Evolutionary conservation across 1,140 invertebrate species (phyloP), one percentile per base, ranked within the genome.

Genomic region (Leptopilina clavipes): DNA sequence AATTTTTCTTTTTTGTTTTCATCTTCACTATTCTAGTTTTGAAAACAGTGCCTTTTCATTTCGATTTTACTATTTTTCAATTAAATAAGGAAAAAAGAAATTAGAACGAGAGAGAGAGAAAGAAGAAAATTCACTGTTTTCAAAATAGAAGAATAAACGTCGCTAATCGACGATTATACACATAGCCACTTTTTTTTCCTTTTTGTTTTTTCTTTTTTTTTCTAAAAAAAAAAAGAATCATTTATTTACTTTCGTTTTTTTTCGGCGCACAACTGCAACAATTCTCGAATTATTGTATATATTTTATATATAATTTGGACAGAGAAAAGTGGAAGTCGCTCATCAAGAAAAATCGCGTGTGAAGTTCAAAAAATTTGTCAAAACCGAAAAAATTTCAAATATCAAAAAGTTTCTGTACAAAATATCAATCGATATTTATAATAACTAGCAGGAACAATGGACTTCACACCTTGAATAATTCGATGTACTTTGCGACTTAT

Each of bases 131-230:
- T 14, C 12, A 31, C 10, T 65, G 59, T 65, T 22, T 65, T 31
- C 12, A 65, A 65, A 31, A 12, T 31, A 14, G 25, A n/a, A 45
- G 80, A 59, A 45, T 56, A 52, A 82, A 79, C 79, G 80, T 82
- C 80, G 82, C 81, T 79, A 78, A 76, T 80, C 70, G 75, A 80
- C 79, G 76, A 74, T 78, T 52, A 52, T 40, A 40, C 37, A 40
- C 2, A 17, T 14, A 31, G 48, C 76, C 56, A 59, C 73, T 72
- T 78, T n/a, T 52, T 17, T 52, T 45, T 17, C 25, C n/a, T 65
- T 65, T 31, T 65, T 65, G 31, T 12, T 12, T 65, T 31, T 65
- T 40, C 9, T 40, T 31, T 65, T 31, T 14, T 25, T 65, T 40
- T 40, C 37, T 40, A 40, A 40, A 40, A 40, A 40, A 40, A 40